These are phyloP conservation scores for Gnathonemus longibarbis DNA, from an alignment of 2,113 vertebrate species.

Conservation along the genomic window DNA sequence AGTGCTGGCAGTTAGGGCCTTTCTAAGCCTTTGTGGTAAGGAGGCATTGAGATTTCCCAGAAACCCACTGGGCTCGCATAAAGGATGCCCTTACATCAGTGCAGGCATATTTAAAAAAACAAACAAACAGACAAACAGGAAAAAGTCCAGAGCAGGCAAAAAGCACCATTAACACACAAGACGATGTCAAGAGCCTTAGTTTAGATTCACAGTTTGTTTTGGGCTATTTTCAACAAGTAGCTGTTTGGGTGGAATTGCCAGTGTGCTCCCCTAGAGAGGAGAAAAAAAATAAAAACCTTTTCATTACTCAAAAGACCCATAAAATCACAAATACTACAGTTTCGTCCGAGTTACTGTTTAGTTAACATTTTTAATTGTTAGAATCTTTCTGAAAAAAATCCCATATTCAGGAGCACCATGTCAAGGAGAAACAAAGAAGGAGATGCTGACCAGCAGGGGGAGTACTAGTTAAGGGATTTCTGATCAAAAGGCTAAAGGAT, in stretches of 20 bases:
- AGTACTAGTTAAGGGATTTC: background rate
- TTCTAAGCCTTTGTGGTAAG: slow-evolving; percentile 2
- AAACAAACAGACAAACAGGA: slow-evolving; percentile 12
- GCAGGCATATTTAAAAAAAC: background rate
- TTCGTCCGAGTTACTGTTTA: background rate
- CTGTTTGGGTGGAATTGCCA: background rate
- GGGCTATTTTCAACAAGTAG: background rate
- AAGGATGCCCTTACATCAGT: background rate
- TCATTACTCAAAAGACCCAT: background rate
- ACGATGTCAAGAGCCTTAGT: background rate
- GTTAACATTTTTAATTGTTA: background rate
- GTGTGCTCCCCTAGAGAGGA: background rate
- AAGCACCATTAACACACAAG: background rate
- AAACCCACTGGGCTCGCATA: background rate
- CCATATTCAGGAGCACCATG: background rate
- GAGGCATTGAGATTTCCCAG: slow-evolving; percentile 14
- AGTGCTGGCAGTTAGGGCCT: background rate
- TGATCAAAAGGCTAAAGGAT: background rate
- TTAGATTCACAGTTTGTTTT: background rate
- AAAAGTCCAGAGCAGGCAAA: background rate
- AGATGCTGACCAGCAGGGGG: background rate
- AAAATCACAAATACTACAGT: background rate
- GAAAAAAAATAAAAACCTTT: background rate
- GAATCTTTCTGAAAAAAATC: background rate
- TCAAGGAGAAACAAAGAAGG: background rate